These are phyloP conservation scores for Tenodera sinensis DNA, from an alignment of 2,888 invertebrate genomes.

Conservation along the genomic window DNA sequence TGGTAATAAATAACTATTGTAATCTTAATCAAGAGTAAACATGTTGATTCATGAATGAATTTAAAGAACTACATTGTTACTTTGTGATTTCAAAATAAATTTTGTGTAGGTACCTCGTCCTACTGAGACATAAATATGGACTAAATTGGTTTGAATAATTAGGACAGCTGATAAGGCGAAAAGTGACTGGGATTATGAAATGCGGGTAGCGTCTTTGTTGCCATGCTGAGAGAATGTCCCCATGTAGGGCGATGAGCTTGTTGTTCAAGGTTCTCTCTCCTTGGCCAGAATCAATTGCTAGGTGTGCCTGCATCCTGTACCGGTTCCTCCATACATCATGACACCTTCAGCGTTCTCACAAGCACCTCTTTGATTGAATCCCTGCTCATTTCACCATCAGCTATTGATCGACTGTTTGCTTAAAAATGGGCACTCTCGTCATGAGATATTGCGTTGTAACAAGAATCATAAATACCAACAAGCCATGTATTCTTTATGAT, in stretches of 20 bases:
- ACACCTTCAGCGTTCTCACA: neutral
- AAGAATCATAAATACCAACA: neutral
- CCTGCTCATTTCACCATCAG: neutral
- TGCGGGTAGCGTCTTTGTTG: neutral
- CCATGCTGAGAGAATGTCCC: neutral
- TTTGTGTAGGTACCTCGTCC: no score
- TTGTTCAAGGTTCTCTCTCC: neutral
- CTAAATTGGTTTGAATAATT: no score
- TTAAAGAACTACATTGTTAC: no score
- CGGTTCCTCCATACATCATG: neutral
- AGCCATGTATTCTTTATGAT: neutral
- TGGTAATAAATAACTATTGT: no score
- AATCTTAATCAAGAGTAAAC: no score
- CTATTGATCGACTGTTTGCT: neutral
- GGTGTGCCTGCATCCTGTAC: neutral
- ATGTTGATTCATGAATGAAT: no score
- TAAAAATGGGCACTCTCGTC: neutral
- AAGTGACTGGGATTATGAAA: no score
- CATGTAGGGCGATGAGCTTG: neutral
- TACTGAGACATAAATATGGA: no score
- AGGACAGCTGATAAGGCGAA: no score
- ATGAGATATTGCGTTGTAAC: neutral
- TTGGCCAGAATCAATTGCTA: neutral
- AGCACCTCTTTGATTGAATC: neutral
- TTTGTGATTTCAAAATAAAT: no score